Base-by-base conservation (phyloP, 2,888 invertebrate species). In the Melangyna quadrimaculata region DNA sequence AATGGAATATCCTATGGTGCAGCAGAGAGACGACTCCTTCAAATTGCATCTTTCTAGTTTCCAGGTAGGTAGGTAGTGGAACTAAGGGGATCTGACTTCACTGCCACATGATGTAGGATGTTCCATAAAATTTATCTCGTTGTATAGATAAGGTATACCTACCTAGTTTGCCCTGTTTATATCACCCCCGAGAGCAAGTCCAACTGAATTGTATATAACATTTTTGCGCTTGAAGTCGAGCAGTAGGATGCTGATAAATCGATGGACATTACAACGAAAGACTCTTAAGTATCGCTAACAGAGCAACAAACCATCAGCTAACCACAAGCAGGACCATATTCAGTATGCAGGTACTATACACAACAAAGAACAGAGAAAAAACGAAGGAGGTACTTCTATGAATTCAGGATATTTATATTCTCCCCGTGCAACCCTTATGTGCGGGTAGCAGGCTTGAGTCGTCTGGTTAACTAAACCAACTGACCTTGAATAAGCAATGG, bases 401-500 rank as follows among this genome's bases (percentile, higher is more conserved):
- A 77, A 81, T 77, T 73, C 70, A 70, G 43, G 70, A 79, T 72
- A 67, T 74, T 29, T 57, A 48, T 35, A 40, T 24, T 55, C 53
- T 27, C 17, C 55, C 22, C 19, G 53, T 53, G 19, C 70, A 70
- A 70, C 55, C 22, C 53, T 48, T 43, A 24, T 53, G 37, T 57
- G 57, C 57, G 32, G 27, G 27, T 37, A 67, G 55, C 63, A 63
- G 53, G 65, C 67, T 35, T 70, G 43, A 73, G 43, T 78, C 69
- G 61, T 55, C 29, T 75, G 74, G 70, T 79, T 65, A 84, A 73
- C 78, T 70, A 55, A 80, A 69, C 65, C 67, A 77, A 67, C 75
- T 84, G 80, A 84, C 80, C 84, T 84, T 84, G 84, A 84, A 63
- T 79, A 80, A 84, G 77, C 75, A 75, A 80, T 84, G 61, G 27